Base-by-base conservation (phyloP, 2,888 invertebrate genomes). In the Amiota minor region DNA sequence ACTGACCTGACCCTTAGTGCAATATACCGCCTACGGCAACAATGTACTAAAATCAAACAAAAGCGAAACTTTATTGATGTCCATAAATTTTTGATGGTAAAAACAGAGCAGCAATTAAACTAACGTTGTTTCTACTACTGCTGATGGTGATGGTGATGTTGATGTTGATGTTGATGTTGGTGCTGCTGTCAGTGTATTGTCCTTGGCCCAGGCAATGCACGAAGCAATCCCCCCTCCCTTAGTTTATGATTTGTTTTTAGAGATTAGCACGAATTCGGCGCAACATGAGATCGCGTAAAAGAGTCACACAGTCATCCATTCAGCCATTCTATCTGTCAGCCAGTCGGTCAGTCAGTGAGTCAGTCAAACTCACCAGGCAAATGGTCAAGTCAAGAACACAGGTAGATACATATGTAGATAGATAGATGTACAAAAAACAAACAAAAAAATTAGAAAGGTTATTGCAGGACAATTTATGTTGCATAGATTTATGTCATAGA, bases 21-120 rank as follows among this genome's bases (percentile, higher is more conserved):
- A 6, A 35, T 35, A 35, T 35, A 35, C 35, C 35, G 35, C 35
- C 35, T 35, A 35, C 35, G 6, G 35, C 35, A 35, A 35, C 35
- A 35, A 35, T 35, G 35, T 35, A n/a, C 20, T 16, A 72, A 14
- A 50, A 64, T 14, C 67, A 73, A 56, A 75, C 75, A 83, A 84
- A 82, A 86, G 86, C 86, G 86, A 85, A 81, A 87, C 82, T 86
- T 87, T 86, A 86, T 87, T 85, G 85, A 78, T 80, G 79, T 80
- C 81, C 87, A 83, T 86, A 86, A 86, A 86, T 86, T 74, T 35
- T 35, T 79, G 76, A 79, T 75, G 76, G 76, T 85, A 46, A 35
- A 65, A 65, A 47, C 46, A 65, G 82, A 86, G 82, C 86, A 83
- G 83, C 83, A 83, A 83, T 83, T 86, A 83, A 83, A 83, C 75